Percentiles rank a stretch among this genome's conserved stretches.
Evolutionary conservation across 2,888 invertebrate species (phyloP).

Genomic region (Trissonchulus latispiculum): DNA sequence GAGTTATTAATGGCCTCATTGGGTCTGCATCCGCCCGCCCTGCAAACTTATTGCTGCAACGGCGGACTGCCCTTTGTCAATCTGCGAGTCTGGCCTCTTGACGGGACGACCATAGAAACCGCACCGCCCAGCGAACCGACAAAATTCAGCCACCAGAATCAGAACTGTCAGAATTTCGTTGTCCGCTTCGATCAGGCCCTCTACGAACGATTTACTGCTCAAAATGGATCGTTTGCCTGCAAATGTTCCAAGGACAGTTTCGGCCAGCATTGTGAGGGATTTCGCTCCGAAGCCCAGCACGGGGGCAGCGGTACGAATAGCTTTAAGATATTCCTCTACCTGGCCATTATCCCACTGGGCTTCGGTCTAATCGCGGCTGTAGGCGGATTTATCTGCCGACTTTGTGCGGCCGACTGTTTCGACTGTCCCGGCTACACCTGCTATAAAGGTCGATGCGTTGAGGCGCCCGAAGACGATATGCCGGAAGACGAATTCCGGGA

Average conservation of each 20-base stretch:
- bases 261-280: background rate
- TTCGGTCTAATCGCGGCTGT: conserved; percentile 19
- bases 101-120: background rate
- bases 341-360: conserved; percentile 16
- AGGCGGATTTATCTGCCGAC: conserved; percentile 16
- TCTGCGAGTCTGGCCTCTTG: conserved; percentile 21
- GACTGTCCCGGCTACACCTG: background rate
- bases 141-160: background rate
- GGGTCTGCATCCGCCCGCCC: too few relatives aligned
- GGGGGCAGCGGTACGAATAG: background rate
- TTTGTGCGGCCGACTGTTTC: conserved; percentile 13
- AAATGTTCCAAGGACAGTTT: conserved; percentile 8
- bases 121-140: conserved; percentile 18
- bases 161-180: background rate
- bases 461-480: background rate
- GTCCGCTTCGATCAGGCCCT: background rate
- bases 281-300: background rate
- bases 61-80: conserved; percentile 22
- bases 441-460: background rate
- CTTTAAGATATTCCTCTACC: conserved; percentile 16
- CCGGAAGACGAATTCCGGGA: background rate
- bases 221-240: conserved; percentile 2
- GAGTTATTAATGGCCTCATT: too few relatives aligned
- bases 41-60: too few relatives aligned
- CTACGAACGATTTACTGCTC: background rate